Evolutionary conservation across 1,140 invertebrate genomes (phyloP).

Genomic region (Microplitis mediator): DNA sequence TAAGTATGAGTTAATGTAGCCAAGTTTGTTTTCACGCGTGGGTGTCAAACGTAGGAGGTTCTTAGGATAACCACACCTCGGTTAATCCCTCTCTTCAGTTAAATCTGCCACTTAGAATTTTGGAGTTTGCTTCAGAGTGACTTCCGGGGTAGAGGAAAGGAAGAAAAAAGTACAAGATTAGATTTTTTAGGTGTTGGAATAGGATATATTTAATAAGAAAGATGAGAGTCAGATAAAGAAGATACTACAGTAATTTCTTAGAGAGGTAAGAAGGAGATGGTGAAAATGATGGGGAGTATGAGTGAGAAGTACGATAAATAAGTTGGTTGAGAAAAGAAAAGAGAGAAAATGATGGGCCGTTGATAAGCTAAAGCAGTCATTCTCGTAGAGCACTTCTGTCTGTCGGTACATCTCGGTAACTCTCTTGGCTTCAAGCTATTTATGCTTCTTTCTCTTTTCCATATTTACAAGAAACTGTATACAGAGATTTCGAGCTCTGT

Average conservation of each 20-base stretch:
- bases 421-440: constrained; percentile 8
- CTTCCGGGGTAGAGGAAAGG: constrained; percentile 7
- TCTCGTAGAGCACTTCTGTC: constrained; percentile 37
- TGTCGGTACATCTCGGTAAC: constrained; percentile 33
- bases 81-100: constrained; percentile 18
- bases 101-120: constrained; percentile 20
- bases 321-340: constrained; percentile 7
- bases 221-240: neutral
- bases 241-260: neutral
- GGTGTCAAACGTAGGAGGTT: constrained; percentile 50
- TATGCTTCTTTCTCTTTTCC: constrained; percentile 13
- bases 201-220: neutral
- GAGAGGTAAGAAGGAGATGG: neutral
- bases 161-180: neutral
- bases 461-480: neutral
- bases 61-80: constrained; percentile 45
- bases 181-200: neutral
- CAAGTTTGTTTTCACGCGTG: constrained; percentile 32
- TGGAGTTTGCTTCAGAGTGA: neutral
- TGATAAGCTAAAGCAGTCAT: constrained; percentile 55
- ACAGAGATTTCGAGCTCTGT: constrained; percentile 23
- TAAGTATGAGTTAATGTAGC: neutral
- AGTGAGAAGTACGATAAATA: constrained; percentile 9
- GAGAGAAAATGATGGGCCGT: constrained; percentile 51
- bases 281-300: neutral